These are phyloP conservation scores for Cathartes aura DNA, from an alignment of 2,113 vertebrate genomes.

Conservation along the genomic window DNA sequence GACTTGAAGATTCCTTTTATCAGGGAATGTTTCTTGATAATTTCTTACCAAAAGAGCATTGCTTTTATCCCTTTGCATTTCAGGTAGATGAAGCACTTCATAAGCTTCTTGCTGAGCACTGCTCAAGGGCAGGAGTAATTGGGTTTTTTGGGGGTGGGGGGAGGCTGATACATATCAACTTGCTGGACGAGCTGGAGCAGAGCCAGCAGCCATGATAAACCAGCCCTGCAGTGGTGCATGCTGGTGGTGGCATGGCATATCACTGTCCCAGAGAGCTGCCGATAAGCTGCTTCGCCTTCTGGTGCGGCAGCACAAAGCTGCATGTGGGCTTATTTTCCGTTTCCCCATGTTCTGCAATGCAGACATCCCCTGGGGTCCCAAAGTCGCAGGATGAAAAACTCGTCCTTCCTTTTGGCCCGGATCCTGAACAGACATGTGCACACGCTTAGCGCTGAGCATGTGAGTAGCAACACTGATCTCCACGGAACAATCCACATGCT, in stretches of 20 bases:
- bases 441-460: not conserved
- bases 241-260: not conserved
- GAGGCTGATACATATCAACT: not conserved
- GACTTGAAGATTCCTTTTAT: not conserved
- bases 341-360: not conserved
- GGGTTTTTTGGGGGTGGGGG: not conserved
- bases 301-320: not conserved
- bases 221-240: not conserved
- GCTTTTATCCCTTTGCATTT: not conserved
- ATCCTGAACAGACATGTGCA: slow-evolving; percentile 31
- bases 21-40: not conserved
- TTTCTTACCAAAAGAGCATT: not conserved
- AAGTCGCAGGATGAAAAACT: not conserved
- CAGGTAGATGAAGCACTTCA: not conserved
- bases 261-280: not conserved
- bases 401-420: not conserved
- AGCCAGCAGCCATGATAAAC: not conserved
- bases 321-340: not conserved
- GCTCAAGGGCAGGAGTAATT: not conserved
- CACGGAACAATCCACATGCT: not conserved
- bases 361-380: not conserved
- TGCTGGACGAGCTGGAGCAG: not conserved
- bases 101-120: not conserved
- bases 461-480: slow-evolving; percentile 7
- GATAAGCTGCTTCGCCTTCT: not conserved